Evolutionary conservation across 2,888 invertebrate genomes (phyloP), one percentile per base, ranked within the genome.

Genomic region (Ethmia dodecea): DNA sequence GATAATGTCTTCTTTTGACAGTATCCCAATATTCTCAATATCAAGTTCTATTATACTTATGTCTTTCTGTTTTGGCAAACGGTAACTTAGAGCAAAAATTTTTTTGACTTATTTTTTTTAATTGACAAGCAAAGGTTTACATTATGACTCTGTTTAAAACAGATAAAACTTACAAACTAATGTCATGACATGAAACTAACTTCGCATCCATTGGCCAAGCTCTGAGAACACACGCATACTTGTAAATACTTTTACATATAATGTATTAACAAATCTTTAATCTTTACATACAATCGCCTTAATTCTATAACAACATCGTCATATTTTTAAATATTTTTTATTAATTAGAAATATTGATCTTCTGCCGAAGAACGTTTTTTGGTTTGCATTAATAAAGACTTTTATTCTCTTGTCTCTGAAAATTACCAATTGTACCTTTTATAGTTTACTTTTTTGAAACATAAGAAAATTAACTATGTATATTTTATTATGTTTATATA

Each of bases 91-190:
- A 20, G 9, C 3, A 6, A 3, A 22, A 22, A n/a, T 22, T 1
- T 22, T n/a, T 22, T n/a, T n/a, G n/a, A n/a, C n/a, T n/a, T n/a
- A n/a, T n/a, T n/a, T n/a, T n/a, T n/a, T n/a, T n/a, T n/a, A n/a
- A 22, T 22, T n/a, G 8, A 22, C 9, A 22, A 22, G n/a, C 22
- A 22, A n/a, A 22, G 8, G 9, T 22, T 22, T 16, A 14, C 15
- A 14, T 15, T 11, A 2, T 6, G 11, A 6, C 14, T 22, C 33
- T 28, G 33, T 34, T 34, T 27, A 29, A 24, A 43, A 37, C 42
- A 41, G 31, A 45, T 33, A 38, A 44, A 44, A 45, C 42, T 42
- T 48, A 48, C 31, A 33, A 35, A 40, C 46, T 49, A 51, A 37
- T 40, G 43, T 46, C 42, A 42, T 42, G 31, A 6, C 22, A 22